Evolutionary conservation across 2,888 invertebrate species (phyloP).

Genomic region (Cremastobaeus sp.): DNA sequence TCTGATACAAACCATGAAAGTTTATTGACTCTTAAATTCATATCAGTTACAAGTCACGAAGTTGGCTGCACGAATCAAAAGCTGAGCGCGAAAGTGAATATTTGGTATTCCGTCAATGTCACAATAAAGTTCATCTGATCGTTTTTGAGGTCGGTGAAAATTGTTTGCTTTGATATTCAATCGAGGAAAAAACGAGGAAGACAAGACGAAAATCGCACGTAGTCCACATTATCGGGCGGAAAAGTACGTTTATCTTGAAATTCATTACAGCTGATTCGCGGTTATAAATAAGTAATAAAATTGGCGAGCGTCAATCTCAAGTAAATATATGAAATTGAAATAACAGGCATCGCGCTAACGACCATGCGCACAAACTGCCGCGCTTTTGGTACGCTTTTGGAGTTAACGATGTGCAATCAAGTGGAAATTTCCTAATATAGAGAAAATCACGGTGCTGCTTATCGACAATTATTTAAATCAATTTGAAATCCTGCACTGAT

Average conservation of each 20-base stretch:
- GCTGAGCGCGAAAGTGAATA: slow-evolving; percentile 34
- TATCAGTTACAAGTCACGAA: slow-evolving; percentile 12
- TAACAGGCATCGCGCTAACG: slow-evolving; percentile 2
- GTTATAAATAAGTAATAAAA: too few species aligned
- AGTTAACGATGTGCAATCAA: slow-evolving; percentile 40
- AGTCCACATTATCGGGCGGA: too few species aligned
- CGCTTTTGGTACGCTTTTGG: slow-evolving; percentile 33
- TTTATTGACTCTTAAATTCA: slow-evolving; percentile 2
- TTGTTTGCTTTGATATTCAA: slow-evolving; percentile 32
- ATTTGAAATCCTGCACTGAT: slow-evolving; percentile 36
- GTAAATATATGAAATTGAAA: slow-evolving; percentile 35
- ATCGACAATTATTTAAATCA: slow-evolving; percentile 51
- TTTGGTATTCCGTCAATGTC: slow-evolving; percentile 43
- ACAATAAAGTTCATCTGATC: slow-evolving; percentile 53
- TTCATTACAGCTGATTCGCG: too few species aligned
- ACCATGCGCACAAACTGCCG: slow-evolving; percentile 14
- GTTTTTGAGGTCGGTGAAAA: slow-evolving; percentile 59
- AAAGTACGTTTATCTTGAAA: too few species aligned
- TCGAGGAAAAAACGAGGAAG: not conserved
- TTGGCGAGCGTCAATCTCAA: too few species aligned
- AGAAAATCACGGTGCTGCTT: slow-evolving; percentile 38
- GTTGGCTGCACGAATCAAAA: slow-evolving; percentile 17
- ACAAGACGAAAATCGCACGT: too few species aligned
- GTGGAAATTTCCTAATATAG: slow-evolving; percentile 36
- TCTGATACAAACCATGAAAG: too few species aligned